Conservation (phyloP, 2,888 invertebrate genomes). For the Chrysopilus asiliformis region DNA sequence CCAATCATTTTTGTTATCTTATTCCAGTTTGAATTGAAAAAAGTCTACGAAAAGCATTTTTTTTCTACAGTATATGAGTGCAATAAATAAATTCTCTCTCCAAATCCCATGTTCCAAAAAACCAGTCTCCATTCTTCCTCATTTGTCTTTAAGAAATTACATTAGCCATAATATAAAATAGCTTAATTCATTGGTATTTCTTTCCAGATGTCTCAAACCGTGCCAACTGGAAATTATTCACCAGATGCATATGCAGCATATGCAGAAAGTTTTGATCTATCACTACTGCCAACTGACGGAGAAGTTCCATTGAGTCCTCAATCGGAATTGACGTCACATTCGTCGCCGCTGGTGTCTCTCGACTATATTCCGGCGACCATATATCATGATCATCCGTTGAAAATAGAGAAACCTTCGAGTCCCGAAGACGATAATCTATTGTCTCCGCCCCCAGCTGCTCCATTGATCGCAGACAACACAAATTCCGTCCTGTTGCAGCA, state of each 20-base stretch:
- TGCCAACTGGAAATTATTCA: slow-evolving; percentile 10
- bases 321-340: slow-evolving; percentile 32
- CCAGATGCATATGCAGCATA: slow-evolving; percentile 28
- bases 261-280: slow-evolving; percentile 56
- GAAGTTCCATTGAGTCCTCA: slow-evolving; percentile 38
- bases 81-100: too few relatives aligned
- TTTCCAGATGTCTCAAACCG: slow-evolving; percentile 9
- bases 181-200: too few relatives aligned
- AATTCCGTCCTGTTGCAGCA: slow-evolving; percentile 18
- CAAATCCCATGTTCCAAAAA: too few relatives aligned
- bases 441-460: slow-evolving; percentile 10
- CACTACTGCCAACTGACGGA: slow-evolving; percentile 51
- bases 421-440: slow-evolving; percentile 13
- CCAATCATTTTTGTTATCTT: too few relatives aligned
- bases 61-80: too few relatives aligned
- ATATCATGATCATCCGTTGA: slow-evolving; percentile 22
- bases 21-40: too few relatives aligned
- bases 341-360: slow-evolving; percentile 14
- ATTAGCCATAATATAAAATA: too few relatives aligned
- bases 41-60: too few relatives aligned
- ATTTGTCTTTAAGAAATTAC: too few relatives aligned
- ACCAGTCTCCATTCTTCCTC: too few relatives aligned
- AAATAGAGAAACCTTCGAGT: slow-evolving; percentile 31
- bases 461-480: slow-evolving; percentile 8
- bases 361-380: slow-evolving; percentile 25